A percentile compares a stretch with the other conserved stretches of the same genome.
Conservation (phyloP, 2,797 vertebrate genomes). For the Amblyopsis hoosieri region DNA sequence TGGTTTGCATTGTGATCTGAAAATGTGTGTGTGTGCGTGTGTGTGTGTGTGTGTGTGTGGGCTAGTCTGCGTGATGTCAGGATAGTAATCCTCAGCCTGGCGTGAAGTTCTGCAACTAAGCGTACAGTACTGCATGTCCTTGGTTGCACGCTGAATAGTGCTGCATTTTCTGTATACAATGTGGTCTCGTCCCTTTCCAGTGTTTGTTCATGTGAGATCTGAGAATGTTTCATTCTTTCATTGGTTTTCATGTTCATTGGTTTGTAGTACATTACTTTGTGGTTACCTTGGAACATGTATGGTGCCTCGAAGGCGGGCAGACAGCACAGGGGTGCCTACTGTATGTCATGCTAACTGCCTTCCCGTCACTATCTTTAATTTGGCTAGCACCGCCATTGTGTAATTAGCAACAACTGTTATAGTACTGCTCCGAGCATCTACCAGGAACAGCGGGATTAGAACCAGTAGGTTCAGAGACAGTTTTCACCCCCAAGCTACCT, state of each 20-base stretch:
- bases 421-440: neutral
- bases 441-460: too few species aligned
- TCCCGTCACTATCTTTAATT: constrained; percentile 14
- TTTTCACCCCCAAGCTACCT: too few species aligned
- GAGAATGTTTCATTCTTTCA: too few species aligned
- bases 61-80: constrained; percentile 52
- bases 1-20: constrained; percentile 65
- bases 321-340: constrained; percentile 28
- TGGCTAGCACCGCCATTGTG: neutral
- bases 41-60: constrained; percentile 60
- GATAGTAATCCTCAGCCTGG: constrained; percentile 67
- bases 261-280: constrained; percentile 26
- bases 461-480: too few species aligned
- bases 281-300: constrained; percentile 15
- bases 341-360: constrained; percentile 13
- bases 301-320: constrained; percentile 44
- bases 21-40: constrained; percentile 58
- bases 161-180: neutral
- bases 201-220: constrained; percentile 19
- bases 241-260: constrained; percentile 4
- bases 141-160: constrained; percentile 25
- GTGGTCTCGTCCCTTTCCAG: constrained; percentile 3
- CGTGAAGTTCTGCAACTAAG: constrained; percentile 45
- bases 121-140: constrained; percentile 2
- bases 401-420: neutral